Base-by-base conservation (phyloP, 2,888 invertebrate species). In the Luperina testacea region DNA sequence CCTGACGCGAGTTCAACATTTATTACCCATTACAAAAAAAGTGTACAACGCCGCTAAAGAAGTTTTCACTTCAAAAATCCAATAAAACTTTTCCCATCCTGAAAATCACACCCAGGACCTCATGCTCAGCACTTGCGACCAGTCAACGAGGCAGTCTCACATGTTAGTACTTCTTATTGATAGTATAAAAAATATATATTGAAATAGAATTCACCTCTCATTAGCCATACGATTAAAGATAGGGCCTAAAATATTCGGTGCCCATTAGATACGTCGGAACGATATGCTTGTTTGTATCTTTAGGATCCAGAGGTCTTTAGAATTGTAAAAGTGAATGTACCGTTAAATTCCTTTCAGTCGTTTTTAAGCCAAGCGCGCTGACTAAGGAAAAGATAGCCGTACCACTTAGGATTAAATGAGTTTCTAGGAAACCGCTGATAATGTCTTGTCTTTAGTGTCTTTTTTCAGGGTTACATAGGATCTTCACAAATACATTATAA, bases 321-420 rank as follows among this genome's bases (percentile, higher is more conserved):
- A 84, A 81, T 81, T 84, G 84, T 84, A 84, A 84, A 84, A 84
- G 84, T 84, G 84, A 84, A 84, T 84, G 84, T 84, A 78, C 84
- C 78, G 81, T 84, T 81, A 81, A 72, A 84, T 84, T 84, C 84
- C 84, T 78, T 78, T 81, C 67, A 78, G 77, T 69, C 0, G 77
- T 84, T 74, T 83, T 81, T 65, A 64, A 77, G 80, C 61, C 15
- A 8, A 71, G 27, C 71, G 27, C 57, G 7, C 45, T 27, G 59
- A 57, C 27, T 8, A 65, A n/a, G 38, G 27, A 72, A 72, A 24
- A 61, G 48, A 64, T 82, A 75, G 64, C 20, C 15, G 73, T 69
- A 32, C 42, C 20, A 45, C 13, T 70, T 15, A 65, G 42, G 17
- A 64, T 53, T 65, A 7, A 67, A 59, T 42, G 13, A 32, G 42